Evolutionary conservation across 2,113 vertebrate genomes (phyloP), one percentile per base, ranked within the genome.

Genomic region (Seriola quinqueradiata): DNA sequence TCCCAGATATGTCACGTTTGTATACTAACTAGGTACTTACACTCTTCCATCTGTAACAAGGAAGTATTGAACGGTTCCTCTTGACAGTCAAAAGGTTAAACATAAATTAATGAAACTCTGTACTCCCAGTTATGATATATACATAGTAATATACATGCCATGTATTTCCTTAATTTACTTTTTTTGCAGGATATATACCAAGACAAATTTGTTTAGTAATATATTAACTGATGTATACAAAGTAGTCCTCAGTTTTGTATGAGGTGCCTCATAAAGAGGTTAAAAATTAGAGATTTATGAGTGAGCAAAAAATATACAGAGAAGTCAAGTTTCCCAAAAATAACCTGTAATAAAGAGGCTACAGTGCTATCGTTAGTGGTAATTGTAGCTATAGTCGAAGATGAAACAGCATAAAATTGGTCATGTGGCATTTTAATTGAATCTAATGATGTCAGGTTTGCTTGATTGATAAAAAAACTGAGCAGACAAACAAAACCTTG

Each of bases 1-100:
- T 94, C 90, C 92, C 59, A 34, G 61, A 90, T 84, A 73, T 81
- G 84, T 83, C 86, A 36, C 16, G 52, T 80, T 70, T 88, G 87
- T 86, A 80, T 83, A 79, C 83, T 84, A 77, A 87, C 79, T 54
- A 79, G 77, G 67, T 88, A 68, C 86, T 83, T 75, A 76, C 65
- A 21, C 70, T 65, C 57, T 1, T 78, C 19, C 34, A 38, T 32
- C 66, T 68, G 60, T 64, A 60, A 44, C 70, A 23, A 14, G 59
- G 55, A 17, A 8, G 28, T 68, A 76, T 82, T 71, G n/a, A 79
- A 78, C 54, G 25, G 21, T n/a, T 12, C 13, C 32, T 4, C 23
- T 70, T 38, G 46, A 13, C 25, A 58, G 32, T 67, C 28, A 42
- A 23, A 81, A 66, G n/a, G 69, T 78, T 69, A 36, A 57, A 64